Conservation (phyloP, 2,888 invertebrate species). For the Hypselothyrea guttata region DNA sequence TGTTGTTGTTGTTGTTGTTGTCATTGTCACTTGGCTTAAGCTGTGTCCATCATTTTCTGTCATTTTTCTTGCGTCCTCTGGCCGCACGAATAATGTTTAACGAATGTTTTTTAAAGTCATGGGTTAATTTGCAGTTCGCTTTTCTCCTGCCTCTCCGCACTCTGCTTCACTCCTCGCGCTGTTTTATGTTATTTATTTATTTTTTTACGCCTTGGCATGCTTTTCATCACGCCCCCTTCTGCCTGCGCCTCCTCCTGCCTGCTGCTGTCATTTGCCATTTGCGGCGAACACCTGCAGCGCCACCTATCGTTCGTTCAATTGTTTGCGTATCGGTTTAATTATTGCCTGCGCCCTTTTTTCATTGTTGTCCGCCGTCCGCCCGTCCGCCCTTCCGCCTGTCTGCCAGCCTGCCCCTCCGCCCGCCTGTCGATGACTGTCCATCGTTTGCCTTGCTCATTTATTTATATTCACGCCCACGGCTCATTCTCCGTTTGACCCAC, state of each 20-base stretch:
- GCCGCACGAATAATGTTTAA: constrained; percentile 17
- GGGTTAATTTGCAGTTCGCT: constrained; percentile 41
- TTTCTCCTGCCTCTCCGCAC: background rate
- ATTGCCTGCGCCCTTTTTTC: constrained; percentile 59
- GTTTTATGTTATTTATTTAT: too few relatives aligned
- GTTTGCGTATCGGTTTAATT: constrained; percentile 74
- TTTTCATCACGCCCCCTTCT: too few relatives aligned
- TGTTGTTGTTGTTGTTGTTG: constrained; percentile 35
- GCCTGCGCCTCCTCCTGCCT: background rate
- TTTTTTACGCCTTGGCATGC: too few relatives aligned
- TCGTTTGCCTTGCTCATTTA: constrained; percentile 54
- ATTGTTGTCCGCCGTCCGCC: constrained; percentile 13
- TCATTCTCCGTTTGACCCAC: constrained; percentile 73
- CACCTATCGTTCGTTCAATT: constrained; percentile 71
- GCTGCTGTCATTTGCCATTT: constrained; percentile 33
- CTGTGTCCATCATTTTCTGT: constrained; percentile 48
- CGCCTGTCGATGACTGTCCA: constrained; percentile 2
- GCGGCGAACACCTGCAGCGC: constrained; percentile 58
- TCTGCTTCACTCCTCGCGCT: background rate
- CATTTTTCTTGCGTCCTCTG: constrained; percentile 16
- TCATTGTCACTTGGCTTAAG: constrained; percentile 48
- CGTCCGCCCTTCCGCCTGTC: background rate
- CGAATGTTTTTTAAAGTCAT: constrained; percentile 52
- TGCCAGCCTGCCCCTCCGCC: background rate
- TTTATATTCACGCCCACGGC: constrained; percentile 76